phyloP scores from a whole-genome alignment of 2,888 invertebrate genomes.

The Pammene aurita region DNA sequence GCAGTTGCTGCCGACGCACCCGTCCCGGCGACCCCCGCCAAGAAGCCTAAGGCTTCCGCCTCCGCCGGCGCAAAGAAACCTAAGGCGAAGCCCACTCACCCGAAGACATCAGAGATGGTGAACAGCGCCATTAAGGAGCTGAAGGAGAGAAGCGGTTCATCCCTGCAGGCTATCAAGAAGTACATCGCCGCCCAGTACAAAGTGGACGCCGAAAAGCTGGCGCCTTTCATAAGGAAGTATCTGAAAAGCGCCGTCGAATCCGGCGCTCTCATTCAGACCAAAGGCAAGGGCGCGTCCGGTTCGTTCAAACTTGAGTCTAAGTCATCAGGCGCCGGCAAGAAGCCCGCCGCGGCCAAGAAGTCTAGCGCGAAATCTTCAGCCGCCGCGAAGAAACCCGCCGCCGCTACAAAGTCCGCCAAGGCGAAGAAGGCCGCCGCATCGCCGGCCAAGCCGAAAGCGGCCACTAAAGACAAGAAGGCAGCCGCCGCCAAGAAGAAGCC shows the following conservation, averaged over 20 bases:
- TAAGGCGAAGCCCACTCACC: constrained; percentile 61
- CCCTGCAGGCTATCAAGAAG: constrained; percentile 84
- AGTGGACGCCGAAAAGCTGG: constrained; percentile 82
- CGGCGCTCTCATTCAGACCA: constrained; percentile 81
- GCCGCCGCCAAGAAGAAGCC: no score
- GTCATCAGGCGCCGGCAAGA: constrained; percentile 47
- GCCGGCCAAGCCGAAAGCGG: no score
- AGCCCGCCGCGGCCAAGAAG: constrained; percentile 46
- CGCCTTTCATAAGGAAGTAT: constrained; percentile 84
- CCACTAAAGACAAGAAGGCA: no score
- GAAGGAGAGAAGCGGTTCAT: constrained; percentile 83
- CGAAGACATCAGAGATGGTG: constrained; percentile 49
- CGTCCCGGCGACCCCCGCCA: constrained; percentile 50
- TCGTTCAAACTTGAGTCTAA: constrained; percentile 67
- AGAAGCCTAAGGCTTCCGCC: constrained; percentile 54
- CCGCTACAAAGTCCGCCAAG: no score
- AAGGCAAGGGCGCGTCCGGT: constrained; percentile 81
- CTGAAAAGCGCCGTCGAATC: constrained; percentile 81
- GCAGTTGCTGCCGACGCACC: constrained; percentile 39
- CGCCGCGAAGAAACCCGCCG: constrained; percentile 30
- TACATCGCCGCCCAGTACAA: constrained; percentile 84
- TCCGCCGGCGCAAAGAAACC: constrained; percentile 53
- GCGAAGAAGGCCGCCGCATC: no score
- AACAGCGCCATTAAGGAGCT: constrained; percentile 71
- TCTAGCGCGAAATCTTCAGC: constrained; percentile 51